Conservation (phyloP, 1,140 invertebrate species). For the Hylaeus volcanicus region DNA sequence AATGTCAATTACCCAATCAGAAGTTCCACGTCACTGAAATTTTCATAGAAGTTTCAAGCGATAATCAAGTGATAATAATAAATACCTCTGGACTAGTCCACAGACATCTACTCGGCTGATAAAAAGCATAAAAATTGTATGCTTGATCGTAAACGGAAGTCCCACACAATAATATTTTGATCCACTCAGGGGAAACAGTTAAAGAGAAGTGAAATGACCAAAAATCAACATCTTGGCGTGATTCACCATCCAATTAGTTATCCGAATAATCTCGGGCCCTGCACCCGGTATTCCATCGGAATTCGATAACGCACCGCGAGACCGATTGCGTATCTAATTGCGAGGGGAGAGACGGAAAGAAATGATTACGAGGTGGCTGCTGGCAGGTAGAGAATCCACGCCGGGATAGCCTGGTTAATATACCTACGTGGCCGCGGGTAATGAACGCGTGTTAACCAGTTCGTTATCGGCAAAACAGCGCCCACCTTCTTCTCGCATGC, state of each 20-base stretch:
- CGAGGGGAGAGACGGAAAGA: slow-evolving; percentile 8
- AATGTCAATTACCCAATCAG: too few species aligned
- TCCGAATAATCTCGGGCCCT: not conserved
- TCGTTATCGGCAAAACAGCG: slow-evolving; percentile 45
- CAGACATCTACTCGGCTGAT: too few species aligned
- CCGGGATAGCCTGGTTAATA: slow-evolving; percentile 25
- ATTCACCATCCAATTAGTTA: slow-evolving; percentile 3
- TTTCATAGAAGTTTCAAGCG: too few species aligned
- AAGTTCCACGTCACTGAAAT: too few species aligned
- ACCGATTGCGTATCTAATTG: slow-evolving; percentile 24
- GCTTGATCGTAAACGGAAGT: too few species aligned
- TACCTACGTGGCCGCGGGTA: slow-evolving; percentile 33
- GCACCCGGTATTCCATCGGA: slow-evolving; percentile 3
- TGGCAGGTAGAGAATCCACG: slow-evolving; percentile 21
- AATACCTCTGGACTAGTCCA: too few species aligned
- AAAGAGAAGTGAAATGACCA: not conserved
- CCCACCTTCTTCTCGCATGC: slow-evolving; percentile 33
- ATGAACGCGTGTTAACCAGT: slow-evolving; percentile 54
- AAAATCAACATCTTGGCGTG: not conserved
- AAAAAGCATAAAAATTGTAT: too few species aligned
- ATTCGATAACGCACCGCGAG: slow-evolving; percentile 28
- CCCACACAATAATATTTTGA: too few species aligned
- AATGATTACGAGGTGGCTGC: slow-evolving; percentile 23
- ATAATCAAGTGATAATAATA: too few species aligned
- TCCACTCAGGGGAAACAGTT: too few species aligned